These are phyloP conservation scores for Alcedo quadribrachys DNA, from an alignment of 2,797 vertebrate genomes.

Conservation along the genomic window DNA sequence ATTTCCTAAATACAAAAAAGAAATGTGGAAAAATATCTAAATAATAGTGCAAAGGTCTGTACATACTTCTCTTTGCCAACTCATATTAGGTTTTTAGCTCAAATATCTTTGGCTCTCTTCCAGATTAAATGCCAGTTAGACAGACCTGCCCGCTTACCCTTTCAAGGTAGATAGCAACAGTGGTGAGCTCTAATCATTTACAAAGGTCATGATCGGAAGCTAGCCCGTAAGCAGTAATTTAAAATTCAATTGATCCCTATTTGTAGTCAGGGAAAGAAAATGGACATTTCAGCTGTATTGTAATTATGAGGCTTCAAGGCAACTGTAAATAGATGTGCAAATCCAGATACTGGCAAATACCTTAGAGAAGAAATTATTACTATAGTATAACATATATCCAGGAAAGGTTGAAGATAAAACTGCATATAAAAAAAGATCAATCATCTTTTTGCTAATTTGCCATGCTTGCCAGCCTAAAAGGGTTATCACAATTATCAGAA, in stretches of 20 bases:
- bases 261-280: constrained; percentile 85
- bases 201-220: constrained; percentile 93
- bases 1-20: neutral
- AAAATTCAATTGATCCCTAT: constrained; percentile 89
- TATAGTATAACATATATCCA: constrained; percentile 69
- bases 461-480: constrained; percentile 68
- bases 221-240: constrained; percentile 85
- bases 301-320: constrained; percentile 86
- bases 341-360: constrained; percentile 79
- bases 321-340: constrained; percentile 84
- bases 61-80: constrained; percentile 78
- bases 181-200: constrained; percentile 90
- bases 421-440: constrained; percentile 81
- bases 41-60: constrained; percentile 56
- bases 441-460: constrained; percentile 81
- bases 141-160: constrained; percentile 83
- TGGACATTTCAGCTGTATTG: constrained; percentile 86
- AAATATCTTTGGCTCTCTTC: constrained; percentile 83
- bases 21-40: neutral
- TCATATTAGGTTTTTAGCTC: constrained; percentile 79
- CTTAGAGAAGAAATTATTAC: constrained; percentile 82
- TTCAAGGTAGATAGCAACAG: constrained; percentile 84
- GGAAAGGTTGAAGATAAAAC: constrained; percentile 83
- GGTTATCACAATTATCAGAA: constrained; percentile 83
- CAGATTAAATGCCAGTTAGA: constrained; percentile 90